Evolutionary conservation across 2,888 invertebrate species (phyloP), one percentile per base, ranked within the genome.

Genomic region (Heliconius ethilla): DNA sequence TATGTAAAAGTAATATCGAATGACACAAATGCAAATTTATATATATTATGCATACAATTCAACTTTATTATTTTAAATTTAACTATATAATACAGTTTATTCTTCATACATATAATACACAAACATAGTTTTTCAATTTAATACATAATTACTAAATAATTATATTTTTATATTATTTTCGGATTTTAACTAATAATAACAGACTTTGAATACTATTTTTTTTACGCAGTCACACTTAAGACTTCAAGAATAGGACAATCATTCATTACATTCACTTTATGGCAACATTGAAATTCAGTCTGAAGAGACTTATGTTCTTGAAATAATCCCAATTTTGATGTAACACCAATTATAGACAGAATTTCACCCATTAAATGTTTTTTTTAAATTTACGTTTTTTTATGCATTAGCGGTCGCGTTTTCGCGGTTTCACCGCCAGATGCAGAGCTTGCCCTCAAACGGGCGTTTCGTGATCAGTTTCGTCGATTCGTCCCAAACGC

Each of bases 401-500:
- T 11, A 70, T 79, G 82, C 86, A 85, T 86, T 87, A 87, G 86
- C 87, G 89, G 78, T 85, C 85, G 84, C 88, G 88, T 75, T 83
- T 84, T 81, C 87, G 84, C 81, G 89, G 88, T 37, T 86, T 86
- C 83, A 89, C 89, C 84, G 90, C 89, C 76, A 88, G 88, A 88
- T 90, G 92, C 89, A 89, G 78, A 78, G 92, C 91, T 87, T 89
- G 90, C 78, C 90, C 93, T 96, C 96, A 97, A 90, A 97, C 97
- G 83, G 97, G 96, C 89, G 97, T 97, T 91, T 97, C 97, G 88
- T 97, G 97, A 87, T 97, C 97, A 83, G 96, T 95, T 93, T 97
- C 97, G 91, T 97, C 97, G 92, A 97, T 97, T 87, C 97, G 95
- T 83, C 97, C 97, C 85, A 97, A 95, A 81, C 97, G 95, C 97